Evolutionary conservation across 1,140 invertebrate species (phyloP), one percentile per base, ranked within the genome.

Genomic region (Dendrolimus punctatus): DNA sequence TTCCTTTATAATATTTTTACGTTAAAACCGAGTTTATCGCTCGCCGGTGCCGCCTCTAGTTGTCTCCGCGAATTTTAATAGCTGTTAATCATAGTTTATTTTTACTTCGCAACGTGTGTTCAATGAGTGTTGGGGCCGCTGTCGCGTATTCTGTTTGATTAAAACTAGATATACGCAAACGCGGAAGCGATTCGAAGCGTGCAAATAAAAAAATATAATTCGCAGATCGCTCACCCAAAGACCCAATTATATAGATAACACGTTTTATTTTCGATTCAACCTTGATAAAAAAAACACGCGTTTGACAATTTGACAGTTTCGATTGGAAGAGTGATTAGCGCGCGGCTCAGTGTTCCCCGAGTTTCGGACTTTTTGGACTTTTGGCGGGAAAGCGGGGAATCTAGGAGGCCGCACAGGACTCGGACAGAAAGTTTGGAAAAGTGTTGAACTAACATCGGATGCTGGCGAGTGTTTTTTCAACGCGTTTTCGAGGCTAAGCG

Each of bases 401-500:
- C 23, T 59, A 68, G 64, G 64, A 76, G 71, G 54, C 72, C 66
- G 67, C 64, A 46, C 61, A 64, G 62, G 67, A 68, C 66, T 71
- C 69, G 66, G 64, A 75, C 76, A 72, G 80, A 85, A 83, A 83
- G 79, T 86, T 85, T 80, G 74, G 74, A 83, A 82, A 85, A 85
- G 77, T 84, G 81, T 80, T 79, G 69, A 76, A 69, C 58, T 81
- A 67, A 82, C 80, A 79, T 73, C 65, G 65, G 75, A 77, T 80
- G 73, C 67, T 66, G 61, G 72, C 75, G 69, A 80, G 78, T 83
- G 80, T 84, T 86, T 86, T 86, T 86, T 84, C 78, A 86, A 84
- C 82, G 80, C 79, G 80, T 85, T 81, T 85, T 83, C 82, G 82
- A 84, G 83, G 83, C 80, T 86, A 81, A 83, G 80, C 80, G 82